A percentile compares a stretch with the other conserved stretches of the same genome.
phyloP scores from a whole-genome alignment of 2,888 invertebrate species.

The Ectemnius cavifrons region DNA sequence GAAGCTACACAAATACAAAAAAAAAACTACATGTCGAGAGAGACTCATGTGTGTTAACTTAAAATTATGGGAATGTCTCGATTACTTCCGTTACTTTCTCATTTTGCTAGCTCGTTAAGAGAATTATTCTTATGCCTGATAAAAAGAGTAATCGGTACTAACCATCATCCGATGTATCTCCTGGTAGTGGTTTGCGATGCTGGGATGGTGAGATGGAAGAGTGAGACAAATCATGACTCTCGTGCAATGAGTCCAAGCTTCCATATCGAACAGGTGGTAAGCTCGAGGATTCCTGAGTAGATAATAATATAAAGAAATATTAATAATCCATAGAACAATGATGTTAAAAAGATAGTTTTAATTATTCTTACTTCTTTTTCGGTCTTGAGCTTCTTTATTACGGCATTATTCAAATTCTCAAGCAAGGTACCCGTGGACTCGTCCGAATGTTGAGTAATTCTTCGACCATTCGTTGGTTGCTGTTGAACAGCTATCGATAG shows the following conservation, averaged over 20 bases:
- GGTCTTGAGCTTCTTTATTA: conserved; percentile 77
- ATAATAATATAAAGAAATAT: too few relatives aligned
- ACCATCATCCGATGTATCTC: conserved; percentile 78
- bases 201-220: conserved; percentile 72
- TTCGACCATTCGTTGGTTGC: conserved; percentile 61
- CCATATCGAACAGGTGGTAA: conserved; percentile 77
- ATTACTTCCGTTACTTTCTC: not conserved
- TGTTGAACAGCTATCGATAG: conserved; percentile 70
- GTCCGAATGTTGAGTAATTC: conserved; percentile 47
- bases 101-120: not conserved
- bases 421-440: conserved; percentile 18
- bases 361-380: conserved; percentile 72
- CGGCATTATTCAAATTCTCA: conserved; percentile 71
- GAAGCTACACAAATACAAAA: not conserved
- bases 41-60: too few relatives aligned
- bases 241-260: conserved; percentile 81
- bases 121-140: not conserved
- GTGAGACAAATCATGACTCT: conserved; percentile 70
- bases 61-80: too few relatives aligned
- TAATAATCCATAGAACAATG: not conserved
- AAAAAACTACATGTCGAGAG: not conserved
- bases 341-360: not conserved
- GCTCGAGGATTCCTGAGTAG: conserved; percentile 59
- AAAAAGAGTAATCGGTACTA: conserved; percentile 64
- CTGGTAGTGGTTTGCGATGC: conserved; percentile 65